phyloP scores from a whole-genome alignment of 2,113 vertebrate species.

The Callipepla californica region DNA sequence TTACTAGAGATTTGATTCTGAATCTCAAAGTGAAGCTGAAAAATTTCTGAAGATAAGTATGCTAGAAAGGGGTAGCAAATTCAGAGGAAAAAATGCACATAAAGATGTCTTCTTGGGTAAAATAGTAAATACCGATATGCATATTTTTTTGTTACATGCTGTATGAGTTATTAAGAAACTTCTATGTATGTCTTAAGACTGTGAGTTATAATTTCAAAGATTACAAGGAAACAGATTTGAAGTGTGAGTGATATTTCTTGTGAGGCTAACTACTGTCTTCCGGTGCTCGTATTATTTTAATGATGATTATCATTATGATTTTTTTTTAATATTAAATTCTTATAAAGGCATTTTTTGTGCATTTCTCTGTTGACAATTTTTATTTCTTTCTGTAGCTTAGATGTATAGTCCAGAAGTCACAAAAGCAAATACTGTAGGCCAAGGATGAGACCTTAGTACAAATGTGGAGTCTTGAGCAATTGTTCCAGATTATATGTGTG shows the following conservation, averaged over 20 bases:
- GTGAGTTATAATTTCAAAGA: not conserved
- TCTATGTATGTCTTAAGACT: not conserved
- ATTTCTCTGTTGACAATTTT: not conserved
- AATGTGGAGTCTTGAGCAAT: not conserved
- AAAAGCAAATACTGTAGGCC: not conserved
- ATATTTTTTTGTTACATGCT: not conserved
- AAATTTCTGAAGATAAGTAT: not conserved
- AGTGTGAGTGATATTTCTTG: not conserved
- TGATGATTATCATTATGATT: too few species aligned
- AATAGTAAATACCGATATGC: not conserved
- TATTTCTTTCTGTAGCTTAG: not conserved
- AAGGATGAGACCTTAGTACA: not conserved
- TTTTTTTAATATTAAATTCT: not conserved
- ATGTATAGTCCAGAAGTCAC: not conserved
- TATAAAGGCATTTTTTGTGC: not conserved
- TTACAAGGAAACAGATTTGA: not conserved
- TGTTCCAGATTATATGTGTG: not conserved
- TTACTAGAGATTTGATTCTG: not conserved
- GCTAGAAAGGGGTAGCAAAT: not conserved
- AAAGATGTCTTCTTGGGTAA: not conserved
- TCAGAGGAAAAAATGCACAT: not conserved
- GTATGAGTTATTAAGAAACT: too few species aligned
- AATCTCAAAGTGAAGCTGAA: not conserved
- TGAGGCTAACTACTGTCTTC: not conserved
- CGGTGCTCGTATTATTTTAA: not conserved